Base-by-base conservation (phyloP, 2,888 invertebrate species). In the Euplexia lucipara region DNA sequence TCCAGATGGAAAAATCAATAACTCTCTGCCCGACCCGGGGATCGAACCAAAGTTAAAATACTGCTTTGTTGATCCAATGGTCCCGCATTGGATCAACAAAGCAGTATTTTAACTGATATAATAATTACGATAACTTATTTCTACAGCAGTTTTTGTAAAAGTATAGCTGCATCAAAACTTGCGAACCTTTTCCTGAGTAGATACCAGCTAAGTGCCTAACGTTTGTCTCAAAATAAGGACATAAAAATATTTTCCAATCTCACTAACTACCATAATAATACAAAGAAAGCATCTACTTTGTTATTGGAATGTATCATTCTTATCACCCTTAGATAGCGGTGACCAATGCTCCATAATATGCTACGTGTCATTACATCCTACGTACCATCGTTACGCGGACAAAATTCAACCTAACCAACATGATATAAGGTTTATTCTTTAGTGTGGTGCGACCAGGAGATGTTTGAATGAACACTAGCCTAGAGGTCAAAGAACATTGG, bases 401-500 rank as follows among this genome's bases (percentile, higher is more conserved):
- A 44, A 88, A 85, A 86, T 42, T 69, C 58, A 75, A 77, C 85
- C 66, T 37, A 88, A 84, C 4, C 0, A 0, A 0, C 3, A 1
- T 3, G 9, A 0, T 0, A 62, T 70, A 89, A 68, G 73, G 79
- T 67, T 56, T 16, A 49, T 34, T 79, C 70, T 87, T 32, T 42
- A 39, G 30, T 84, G 75, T 16, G 10, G 10, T 16, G 4, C 47
- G 18, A 4, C 7, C 5, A 42, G 53, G 48, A 79, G 62, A 73
- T 88, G 70, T 60, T 70, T 75, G 63, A 75, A 71, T 82, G 75
- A 79, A 82, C 79, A 74, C 77, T 62, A 65, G 70, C 62, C 61
- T 68, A 82, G 87, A 89, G 94, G 94, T 95, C 94, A 95, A 94
- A 94, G 94, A 92, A 92, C 94, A 92, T 81, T 82, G 88, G 79